A percentile compares a stretch with the other conserved stretches of the same genome.
Evolutionary conservation across 2,888 invertebrate species (phyloP).

Genomic region (Melolontha melolontha): DNA sequence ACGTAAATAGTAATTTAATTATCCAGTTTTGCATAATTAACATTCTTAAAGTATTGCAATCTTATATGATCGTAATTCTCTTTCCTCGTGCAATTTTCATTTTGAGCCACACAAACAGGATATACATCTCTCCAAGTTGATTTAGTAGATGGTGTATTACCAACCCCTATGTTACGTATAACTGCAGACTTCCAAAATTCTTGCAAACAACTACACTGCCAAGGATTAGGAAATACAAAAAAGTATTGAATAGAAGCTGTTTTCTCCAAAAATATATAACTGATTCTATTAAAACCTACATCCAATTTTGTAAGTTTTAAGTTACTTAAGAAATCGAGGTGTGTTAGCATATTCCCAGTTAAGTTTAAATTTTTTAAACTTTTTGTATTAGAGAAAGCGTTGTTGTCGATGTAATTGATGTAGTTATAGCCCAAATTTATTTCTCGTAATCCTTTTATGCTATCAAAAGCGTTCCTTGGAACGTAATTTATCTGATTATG

Average conservation of each 20-base stretch:
- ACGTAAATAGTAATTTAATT: background rate
- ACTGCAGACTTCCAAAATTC: conserved; percentile 29
- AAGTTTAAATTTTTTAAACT: conserved; percentile 15
- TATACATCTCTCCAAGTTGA: conserved; percentile 31
- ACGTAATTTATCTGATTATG: conserved; percentile 31
- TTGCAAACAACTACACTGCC: conserved; percentile 34
- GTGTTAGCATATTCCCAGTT: conserved; percentile 33
- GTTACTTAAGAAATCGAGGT: conserved; percentile 31
- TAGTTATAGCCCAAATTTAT: conserved; percentile 31
- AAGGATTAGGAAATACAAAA: conserved; percentile 39
- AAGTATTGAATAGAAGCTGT: conserved; percentile 25
- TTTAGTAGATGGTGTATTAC: conserved; percentile 26
- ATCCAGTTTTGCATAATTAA: conserved; percentile 30
- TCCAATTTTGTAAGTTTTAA: conserved; percentile 24
- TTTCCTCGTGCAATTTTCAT: conserved; percentile 10
- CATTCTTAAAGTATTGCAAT: conserved; percentile 28
- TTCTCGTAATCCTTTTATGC: conserved; percentile 16
- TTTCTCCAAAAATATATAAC: conserved; percentile 21
- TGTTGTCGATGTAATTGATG: conserved; percentile 32
- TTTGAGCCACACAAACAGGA: conserved; percentile 29
- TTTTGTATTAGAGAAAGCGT: conserved; percentile 10
- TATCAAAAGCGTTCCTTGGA: conserved; percentile 15
- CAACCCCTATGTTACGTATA: conserved; percentile 26
- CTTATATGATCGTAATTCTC: conserved; percentile 32
- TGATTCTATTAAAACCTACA: conserved; percentile 40